A percentile compares a stretch with the other conserved stretches of the same genome.
Conservation (phyloP, 2,888 invertebrate genomes). For the Sarcophaga carnaria region DNA sequence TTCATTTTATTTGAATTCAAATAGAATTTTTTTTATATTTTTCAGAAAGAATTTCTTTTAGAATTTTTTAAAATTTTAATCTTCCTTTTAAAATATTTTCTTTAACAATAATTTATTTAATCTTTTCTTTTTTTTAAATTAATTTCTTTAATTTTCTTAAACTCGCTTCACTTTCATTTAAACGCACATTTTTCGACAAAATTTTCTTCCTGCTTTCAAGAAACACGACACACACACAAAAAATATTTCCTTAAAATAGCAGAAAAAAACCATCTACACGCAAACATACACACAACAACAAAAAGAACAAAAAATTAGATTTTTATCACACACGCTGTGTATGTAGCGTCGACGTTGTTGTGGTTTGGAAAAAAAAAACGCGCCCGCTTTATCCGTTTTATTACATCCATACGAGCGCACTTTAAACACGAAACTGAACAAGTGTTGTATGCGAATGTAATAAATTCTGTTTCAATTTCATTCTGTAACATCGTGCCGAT, state of each 20-base stretch:
- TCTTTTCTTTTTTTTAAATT: constrained; percentile 19
- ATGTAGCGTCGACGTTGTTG: background rate
- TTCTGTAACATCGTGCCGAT: constrained; percentile 22
- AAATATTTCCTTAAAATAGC: background rate
- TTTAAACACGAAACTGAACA: constrained; percentile 81
- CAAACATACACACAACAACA: background rate
- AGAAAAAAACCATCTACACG: background rate
- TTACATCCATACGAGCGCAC: constrained; percentile 81
- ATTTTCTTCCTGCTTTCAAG: background rate
- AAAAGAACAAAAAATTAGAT: background rate
- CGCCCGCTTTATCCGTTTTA: constrained; percentile 67
- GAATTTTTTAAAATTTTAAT: constrained; percentile 5
- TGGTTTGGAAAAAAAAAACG: constrained; percentile 33
- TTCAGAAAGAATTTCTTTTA: background rate
- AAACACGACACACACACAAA: background rate
- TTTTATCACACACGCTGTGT: constrained; percentile 56
- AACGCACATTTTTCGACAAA: background rate
- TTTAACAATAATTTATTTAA: background rate
- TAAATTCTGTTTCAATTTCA: constrained; percentile 68
- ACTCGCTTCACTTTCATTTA: background rate
- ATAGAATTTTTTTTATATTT: background rate
- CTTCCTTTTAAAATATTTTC: background rate
- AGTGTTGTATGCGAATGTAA: constrained; percentile 61
- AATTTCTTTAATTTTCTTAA: background rate
- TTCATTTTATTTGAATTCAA: constrained; percentile 13